Evolutionary conservation across 2,888 invertebrate species (phyloP).

Genomic region (Stomorhina lunata): DNA sequence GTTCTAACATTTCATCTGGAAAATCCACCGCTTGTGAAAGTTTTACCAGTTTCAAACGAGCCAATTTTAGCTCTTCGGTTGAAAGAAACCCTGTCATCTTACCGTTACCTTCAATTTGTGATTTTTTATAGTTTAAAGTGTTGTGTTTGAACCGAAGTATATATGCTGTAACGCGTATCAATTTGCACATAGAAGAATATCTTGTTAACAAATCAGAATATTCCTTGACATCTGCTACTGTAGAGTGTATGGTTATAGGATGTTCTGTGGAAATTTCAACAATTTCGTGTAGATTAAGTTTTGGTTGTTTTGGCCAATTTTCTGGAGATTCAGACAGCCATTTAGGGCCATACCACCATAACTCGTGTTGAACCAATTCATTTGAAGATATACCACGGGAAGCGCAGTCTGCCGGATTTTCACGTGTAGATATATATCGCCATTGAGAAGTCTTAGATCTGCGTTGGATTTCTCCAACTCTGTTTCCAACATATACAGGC

Average conservation of each 20-base stretch:
- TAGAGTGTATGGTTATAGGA: background rate
- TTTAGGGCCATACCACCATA: background rate
- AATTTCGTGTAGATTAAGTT: background rate
- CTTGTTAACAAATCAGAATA: background rate
- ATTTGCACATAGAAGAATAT: background rate
- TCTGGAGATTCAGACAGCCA: background rate
- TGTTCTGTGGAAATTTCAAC: background rate
- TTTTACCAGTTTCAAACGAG: background rate
- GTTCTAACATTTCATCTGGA: background rate
- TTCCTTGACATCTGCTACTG: background rate
- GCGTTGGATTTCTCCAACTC: too few relatives aligned
- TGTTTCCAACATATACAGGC: slow-evolving; percentile 14
- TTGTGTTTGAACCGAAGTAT: too few relatives aligned
- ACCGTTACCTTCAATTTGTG: background rate
- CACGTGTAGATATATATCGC: too few relatives aligned
- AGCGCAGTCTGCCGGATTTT: too few relatives aligned
- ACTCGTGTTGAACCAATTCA: background rate
- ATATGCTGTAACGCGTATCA: background rate
- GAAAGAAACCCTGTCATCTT: background rate
- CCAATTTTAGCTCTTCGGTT: background rate
- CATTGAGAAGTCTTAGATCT: too few relatives aligned
- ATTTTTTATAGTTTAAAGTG: too few relatives aligned
- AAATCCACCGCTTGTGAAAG: background rate
- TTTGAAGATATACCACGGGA: slow-evolving; percentile 12
- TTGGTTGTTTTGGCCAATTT: background rate